A percentile compares a stretch with the other conserved stretches of the same genome.
Conservation (phyloP, 2,888 invertebrate species). For the Flabesymbios commensalis region DNA sequence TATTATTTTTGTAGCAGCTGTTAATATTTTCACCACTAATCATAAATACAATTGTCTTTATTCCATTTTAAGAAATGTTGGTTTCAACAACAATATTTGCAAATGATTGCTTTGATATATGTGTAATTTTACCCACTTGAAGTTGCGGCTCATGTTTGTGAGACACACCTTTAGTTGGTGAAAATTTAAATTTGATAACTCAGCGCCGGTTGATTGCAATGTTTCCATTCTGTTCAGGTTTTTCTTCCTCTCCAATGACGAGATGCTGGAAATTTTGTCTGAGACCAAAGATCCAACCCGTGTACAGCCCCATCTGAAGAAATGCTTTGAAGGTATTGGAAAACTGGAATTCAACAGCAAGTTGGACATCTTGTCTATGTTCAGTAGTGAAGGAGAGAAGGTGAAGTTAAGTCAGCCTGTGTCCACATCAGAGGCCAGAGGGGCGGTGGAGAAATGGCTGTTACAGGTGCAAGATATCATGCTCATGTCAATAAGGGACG, state of each 20-base stretch:
- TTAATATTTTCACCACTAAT: neutral
- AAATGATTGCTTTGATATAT: neutral
- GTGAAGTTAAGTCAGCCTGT: constrained; percentile 77
- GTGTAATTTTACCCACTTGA: neutral
- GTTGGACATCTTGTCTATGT: constrained; percentile 87
- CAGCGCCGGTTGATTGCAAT: no score
- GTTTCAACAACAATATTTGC: no score
- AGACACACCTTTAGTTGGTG: no score
- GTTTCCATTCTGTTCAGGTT: constrained; percentile 50
- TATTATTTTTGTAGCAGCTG: neutral
- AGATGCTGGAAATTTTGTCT: constrained; percentile 62
- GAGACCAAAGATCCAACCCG: constrained; percentile 62
- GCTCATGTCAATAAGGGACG: constrained; percentile 73
- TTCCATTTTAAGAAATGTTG: no score
- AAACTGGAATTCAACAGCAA: constrained; percentile 82
- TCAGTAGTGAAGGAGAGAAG: constrained; percentile 78
- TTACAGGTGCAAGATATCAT: constrained; percentile 80
- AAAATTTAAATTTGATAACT: no score
- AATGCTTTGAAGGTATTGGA: constrained; percentile 72
- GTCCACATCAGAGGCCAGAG: constrained; percentile 75
- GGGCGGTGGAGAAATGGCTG: constrained; percentile 86
- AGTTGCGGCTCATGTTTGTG: no score
- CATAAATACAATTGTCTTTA: no score
- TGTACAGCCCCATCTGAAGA: constrained; percentile 62
- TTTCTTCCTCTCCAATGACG: constrained; percentile 63